Evolutionary conservation across 1,140 invertebrate species (phyloP), one percentile per base, ranked within the genome.

Genomic region (Vollenhovia emeryi): DNA sequence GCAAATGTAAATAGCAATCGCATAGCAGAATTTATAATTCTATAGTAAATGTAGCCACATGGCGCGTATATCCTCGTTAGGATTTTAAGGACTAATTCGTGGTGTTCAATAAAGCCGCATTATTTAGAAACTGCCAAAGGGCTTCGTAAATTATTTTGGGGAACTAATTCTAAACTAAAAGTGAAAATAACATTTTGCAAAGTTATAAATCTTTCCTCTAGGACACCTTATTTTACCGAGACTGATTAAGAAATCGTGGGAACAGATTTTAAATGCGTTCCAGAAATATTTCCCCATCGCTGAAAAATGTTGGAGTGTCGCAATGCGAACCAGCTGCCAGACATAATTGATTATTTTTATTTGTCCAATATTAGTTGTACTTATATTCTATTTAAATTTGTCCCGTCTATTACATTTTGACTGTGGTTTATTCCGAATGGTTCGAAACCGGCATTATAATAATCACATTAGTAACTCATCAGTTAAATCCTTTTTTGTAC

Each of bases 311-410:
- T 0, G 2, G 13, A 24, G 11, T 36, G 30, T 24, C 1, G 1
- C 18, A 55, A 27, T 21, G 8, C 27, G 15, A 66, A 21, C 2
- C 21, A 52, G 18, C 8, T 24, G 4, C 1, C 30, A 50, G 45
- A 79, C 21, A 18, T 62, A 48, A 40, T 40, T 68, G 55, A 68
- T 79, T 50, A 52, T 30, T n/a, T 30, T 55, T 43, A 68, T 52
- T 52, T 43, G 11, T 11, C 2, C n/a, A 6, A 40, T 18, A 50
- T 48, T 48, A 2, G 43, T 11, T 3, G 9, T 11, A 13, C 8
- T 13, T 36, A n/a, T 71, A 36, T 55, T 73, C 13, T 36, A 52
- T 9, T 71, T 73, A 40, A 52, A 40, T 50, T 79, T 52, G n/a
- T 27, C 3, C 21, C n/a, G 30, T n/a, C n/a, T n/a, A n/a, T 78